These are phyloP conservation scores for Formica selysi DNA, from an alignment of 1,140 invertebrate genomes.

Conservation along the genomic window DNA sequence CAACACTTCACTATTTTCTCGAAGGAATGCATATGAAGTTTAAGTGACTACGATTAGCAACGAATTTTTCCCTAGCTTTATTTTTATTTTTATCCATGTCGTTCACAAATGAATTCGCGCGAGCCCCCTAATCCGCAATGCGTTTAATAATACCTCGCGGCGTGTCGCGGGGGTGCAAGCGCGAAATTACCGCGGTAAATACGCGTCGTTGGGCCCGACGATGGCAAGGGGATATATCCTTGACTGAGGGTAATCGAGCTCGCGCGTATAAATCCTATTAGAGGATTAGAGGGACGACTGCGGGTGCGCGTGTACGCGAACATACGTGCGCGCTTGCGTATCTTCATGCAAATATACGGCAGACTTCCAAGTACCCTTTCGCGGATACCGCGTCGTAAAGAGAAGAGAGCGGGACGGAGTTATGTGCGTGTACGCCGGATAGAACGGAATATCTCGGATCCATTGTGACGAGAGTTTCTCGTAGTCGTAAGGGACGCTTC, in stretches of 20 bases:
- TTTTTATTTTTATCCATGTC: not conserved
- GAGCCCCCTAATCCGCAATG: not conserved
- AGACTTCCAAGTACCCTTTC: conserved; percentile 57
- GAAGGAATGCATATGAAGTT: not conserved
- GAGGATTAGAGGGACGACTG: conserved; percentile 83
- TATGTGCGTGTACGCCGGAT: conserved; percentile 7
- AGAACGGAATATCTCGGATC: conserved; percentile 47
- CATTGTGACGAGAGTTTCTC: conserved; percentile 12
- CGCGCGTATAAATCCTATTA: conserved; percentile 86
- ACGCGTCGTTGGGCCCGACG: conserved; percentile 35
- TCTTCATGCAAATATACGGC: conserved; percentile 68
- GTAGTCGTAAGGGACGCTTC: conserved; percentile 43
- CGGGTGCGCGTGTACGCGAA: conserved; percentile 39
- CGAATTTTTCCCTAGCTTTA: not conserved
- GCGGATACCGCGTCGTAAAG: conserved; percentile 38
- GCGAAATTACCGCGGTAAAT: conserved; percentile 83
- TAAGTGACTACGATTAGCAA: not conserved
- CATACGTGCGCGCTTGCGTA: conserved; percentile 31
- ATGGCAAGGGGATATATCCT: conserved; percentile 76
- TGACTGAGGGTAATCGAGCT: conserved; percentile 85
- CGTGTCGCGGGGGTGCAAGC: conserved; percentile 68
- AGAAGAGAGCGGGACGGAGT: conserved; percentile 58
- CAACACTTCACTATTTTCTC: no score
- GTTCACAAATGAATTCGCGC: conserved; percentile 15
- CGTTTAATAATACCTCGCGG: conserved; percentile 58